A percentile compares a stretch with the other conserved stretches of the same genome.
Conservation (phyloP, 2,797 vertebrate species). For the Scolopax rusticola region DNA sequence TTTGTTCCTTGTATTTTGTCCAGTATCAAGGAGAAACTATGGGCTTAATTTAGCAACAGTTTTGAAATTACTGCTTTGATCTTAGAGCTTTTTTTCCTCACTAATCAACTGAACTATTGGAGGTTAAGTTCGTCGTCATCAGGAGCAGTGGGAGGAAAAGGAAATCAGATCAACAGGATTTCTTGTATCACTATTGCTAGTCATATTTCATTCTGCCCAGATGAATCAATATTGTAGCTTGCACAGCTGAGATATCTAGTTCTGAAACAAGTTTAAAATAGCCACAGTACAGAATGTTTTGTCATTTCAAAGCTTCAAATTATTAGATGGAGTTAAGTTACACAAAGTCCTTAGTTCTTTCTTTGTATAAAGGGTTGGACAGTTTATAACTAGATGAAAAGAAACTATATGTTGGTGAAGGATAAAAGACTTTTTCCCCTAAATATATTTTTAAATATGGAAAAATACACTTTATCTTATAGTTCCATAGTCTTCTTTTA, state of each 20-base stretch:
- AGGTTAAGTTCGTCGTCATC: not conserved
- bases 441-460: not conserved
- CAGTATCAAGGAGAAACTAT: not conserved
- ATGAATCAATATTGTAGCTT: conserved; percentile 40
- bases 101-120: fast-evolving
- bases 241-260: conserved; percentile 14
- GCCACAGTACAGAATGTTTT: conserved; percentile 22
- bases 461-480: not conserved
- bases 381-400: not conserved
- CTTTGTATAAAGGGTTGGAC: not conserved
- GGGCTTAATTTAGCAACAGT: not conserved
- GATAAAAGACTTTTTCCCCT: not conserved
- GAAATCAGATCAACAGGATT: not conserved
- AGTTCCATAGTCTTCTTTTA: not conserved
- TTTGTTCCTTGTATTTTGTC: not conserved
- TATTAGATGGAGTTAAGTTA: not conserved
- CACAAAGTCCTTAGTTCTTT: not conserved
- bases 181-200: not conserved
- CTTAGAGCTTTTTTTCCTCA: not conserved
- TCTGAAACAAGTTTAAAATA: conserved; percentile 51
- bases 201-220: not conserved
- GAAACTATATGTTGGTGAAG: not conserved
- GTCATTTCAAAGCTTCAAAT: not conserved
- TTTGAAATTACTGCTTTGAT: not conserved
- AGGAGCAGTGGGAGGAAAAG: not conserved